Percentiles rank a stretch among this genome's conserved stretches.
Evolutionary conservation across 2,888 invertebrate genomes (phyloP).

Genomic region (Leptinotarsa haldemani): DNA sequence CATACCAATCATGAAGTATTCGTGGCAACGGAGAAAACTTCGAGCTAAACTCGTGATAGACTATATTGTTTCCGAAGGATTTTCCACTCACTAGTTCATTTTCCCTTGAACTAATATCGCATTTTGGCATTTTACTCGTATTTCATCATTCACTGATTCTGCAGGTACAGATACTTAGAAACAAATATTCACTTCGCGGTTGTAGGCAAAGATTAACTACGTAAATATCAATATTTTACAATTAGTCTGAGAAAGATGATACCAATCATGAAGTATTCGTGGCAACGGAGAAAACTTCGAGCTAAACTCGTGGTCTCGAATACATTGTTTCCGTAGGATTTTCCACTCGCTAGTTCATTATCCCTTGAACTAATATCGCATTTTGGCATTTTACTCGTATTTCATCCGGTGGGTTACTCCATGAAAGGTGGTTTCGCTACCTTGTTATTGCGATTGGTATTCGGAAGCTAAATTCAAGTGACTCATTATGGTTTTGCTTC

Average conservation of each 20-base stretch:
- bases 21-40: neutral
- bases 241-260: neutral
- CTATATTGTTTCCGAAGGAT: neutral
- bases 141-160: too few relatives aligned
- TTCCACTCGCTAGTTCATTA: neutral
- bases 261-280: neutral
- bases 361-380: conserved; percentile 14
- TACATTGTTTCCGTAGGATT: neutral
- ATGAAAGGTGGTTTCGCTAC: neutral
- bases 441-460: conserved; percentile 1
- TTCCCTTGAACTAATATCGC: conserved; percentile 14
- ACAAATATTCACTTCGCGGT: too few relatives aligned
- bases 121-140: neutral
- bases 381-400: neutral
- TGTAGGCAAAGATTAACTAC: too few relatives aligned
- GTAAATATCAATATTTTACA: too few relatives aligned
- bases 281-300: neutral
- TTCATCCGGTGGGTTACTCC: neutral
- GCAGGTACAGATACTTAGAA: too few relatives aligned
- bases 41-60: neutral
- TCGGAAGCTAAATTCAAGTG: neutral
- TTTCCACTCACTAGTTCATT: neutral
- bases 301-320: conserved; percentile 8
- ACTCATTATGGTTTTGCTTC: neutral
- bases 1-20: neutral